Conservation (phyloP, 2,113 vertebrate species). For the Alligator mississippiensis region DNA sequence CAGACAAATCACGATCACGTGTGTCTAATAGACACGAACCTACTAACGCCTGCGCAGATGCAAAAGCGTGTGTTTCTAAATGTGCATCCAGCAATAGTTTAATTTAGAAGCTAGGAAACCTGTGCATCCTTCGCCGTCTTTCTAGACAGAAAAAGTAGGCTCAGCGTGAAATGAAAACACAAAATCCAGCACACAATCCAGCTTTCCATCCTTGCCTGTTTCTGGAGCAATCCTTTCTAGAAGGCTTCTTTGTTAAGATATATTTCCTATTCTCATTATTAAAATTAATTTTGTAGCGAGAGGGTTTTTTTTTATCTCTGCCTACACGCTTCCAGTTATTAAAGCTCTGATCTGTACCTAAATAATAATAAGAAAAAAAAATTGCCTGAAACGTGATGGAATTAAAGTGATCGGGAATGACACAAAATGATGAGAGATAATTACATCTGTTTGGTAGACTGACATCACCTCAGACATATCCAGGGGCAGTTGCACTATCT, state of each 20-base stretch:
- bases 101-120: not conserved
- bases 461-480: conserved; percentile 40
- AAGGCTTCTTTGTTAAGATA: not conserved
- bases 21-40: not conserved
- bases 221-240: not conserved
- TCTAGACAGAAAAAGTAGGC: not conserved
- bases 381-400: conserved; percentile 50
- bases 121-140: not conserved
- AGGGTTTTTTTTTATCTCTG: conserved; percentile 28
- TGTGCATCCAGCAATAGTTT: conserved; percentile 3
- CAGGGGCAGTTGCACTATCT: not conserved
- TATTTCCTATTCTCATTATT: conserved; percentile 33
- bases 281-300: conserved; percentile 14
- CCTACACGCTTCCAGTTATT: conserved; percentile 27
- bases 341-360: conserved; percentile 33
- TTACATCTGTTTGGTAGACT: conserved; percentile 8
- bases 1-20: not conserved
- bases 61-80: fast-evolving
- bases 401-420: conserved; percentile 60
- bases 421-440: not conserved
- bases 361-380: conserved; percentile 14
- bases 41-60: not conserved
- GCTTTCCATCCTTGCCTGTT: not conserved
- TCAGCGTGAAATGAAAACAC: not conserved
- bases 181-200: not conserved